Percentiles rank a stretch among this genome's conserved stretches.
Conservation (phyloP, 2,797 vertebrate genomes). For the Hypotaenidia okinawae region DNA sequence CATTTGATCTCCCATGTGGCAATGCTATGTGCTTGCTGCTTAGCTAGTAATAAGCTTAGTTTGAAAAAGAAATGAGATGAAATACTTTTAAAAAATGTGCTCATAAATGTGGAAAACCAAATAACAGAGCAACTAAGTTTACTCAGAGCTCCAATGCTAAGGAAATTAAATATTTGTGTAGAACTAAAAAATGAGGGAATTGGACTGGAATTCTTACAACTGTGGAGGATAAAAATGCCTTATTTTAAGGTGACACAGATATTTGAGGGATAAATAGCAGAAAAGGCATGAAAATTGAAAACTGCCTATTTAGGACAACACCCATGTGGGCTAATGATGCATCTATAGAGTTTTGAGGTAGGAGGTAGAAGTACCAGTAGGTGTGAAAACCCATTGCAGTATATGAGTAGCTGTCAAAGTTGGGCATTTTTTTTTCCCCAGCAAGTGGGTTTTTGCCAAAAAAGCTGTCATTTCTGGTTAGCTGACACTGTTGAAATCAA, state of each 20-base stretch:
- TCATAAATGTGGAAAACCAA: constrained; percentile 22
- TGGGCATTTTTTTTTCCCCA: neutral
- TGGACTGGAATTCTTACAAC: neutral
- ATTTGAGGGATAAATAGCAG: neutral
- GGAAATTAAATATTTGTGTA: constrained; percentile 29
- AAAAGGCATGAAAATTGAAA: neutral
- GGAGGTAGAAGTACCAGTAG: constrained; percentile 28
- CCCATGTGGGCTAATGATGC: neutral
- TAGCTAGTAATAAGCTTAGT: constrained; percentile 26
- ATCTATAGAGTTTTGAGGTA: neutral
- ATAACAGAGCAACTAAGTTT: neutral
- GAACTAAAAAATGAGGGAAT: constrained; percentile 18
- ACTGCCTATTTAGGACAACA: neutral
- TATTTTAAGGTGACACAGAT: neutral
- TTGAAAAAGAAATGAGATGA: constrained; percentile 39
- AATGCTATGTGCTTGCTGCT: neutral
- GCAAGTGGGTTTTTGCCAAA: neutral
- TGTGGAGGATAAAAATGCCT: neutral
- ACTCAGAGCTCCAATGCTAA: neutral
- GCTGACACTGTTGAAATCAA: constrained; percentile 24
- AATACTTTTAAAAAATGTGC: constrained; percentile 19
- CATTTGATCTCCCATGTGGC: constrained; percentile 22
- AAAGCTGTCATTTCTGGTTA: constrained; percentile 19
- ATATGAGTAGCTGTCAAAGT: constrained; percentile 21
- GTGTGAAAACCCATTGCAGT: constrained; percentile 39